Conservation (phyloP, 2,113 vertebrate genomes). For the human region DNA sequence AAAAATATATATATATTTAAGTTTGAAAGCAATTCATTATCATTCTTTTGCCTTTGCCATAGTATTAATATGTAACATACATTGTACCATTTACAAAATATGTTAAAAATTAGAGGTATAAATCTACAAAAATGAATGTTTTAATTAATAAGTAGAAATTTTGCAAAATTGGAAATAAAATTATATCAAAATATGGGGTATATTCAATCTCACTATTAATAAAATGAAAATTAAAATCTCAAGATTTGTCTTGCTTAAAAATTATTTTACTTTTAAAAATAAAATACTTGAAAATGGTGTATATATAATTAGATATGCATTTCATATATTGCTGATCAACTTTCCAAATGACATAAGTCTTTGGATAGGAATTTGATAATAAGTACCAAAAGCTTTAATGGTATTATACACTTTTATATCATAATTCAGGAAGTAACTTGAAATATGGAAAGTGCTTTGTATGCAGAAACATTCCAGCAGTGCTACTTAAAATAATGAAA, state of each 20-base stretch:
- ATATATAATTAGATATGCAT: background rate
- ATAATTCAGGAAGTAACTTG: background rate
- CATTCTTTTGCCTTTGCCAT: background rate
- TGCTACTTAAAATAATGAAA: slow-evolving; percentile 35
- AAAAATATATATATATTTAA: background rate
- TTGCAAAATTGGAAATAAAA: background rate
- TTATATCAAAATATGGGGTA: background rate
- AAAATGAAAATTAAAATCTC: slow-evolving; percentile 26
- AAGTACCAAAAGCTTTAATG: slow-evolving; percentile 1
- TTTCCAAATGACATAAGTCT: background rate
- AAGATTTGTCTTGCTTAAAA: background rate
- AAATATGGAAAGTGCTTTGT: background rate
- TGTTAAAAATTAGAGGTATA: background rate
- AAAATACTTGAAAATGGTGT: slow-evolving; percentile 3
- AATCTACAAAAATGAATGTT: background rate
- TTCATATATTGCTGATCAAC: background rate
- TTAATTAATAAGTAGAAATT: background rate
- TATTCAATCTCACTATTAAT: background rate
- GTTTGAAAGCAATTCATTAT: background rate
- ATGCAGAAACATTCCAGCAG: background rate
- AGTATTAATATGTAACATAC: background rate
- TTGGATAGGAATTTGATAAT: background rate
- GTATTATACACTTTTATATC: background rate
- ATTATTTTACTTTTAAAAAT: background rate
- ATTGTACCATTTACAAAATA: background rate